These are phyloP conservation scores for Pycnomerus fuliginosus DNA, from an alignment of 2,888 invertebrate species.

Conservation along the genomic window DNA sequence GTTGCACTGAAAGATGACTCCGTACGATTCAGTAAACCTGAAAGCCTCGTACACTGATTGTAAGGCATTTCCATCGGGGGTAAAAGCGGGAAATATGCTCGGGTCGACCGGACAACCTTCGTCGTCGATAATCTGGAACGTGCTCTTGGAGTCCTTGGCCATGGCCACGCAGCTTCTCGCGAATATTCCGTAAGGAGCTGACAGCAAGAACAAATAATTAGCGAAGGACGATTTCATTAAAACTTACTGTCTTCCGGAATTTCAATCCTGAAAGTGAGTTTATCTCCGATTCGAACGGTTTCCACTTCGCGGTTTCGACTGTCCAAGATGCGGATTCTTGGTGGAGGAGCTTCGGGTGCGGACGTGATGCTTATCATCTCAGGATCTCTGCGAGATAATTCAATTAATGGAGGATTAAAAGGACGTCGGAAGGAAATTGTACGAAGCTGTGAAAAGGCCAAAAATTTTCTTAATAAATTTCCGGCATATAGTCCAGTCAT, in stretches of 20 bases:
- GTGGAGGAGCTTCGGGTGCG: conserved; percentile 92
- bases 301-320: conserved; percentile 85
- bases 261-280: conserved; percentile 92
- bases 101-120: conserved; percentile 94
- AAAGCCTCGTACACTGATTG: conserved; percentile 93
- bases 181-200: conserved; percentile 94
- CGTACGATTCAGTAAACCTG: conserved; percentile 93
- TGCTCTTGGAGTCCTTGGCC: conserved; percentile 95
- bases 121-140: conserved; percentile 94
- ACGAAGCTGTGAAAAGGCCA: too few relatives aligned
- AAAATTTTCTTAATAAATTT: too few relatives aligned
- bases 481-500: too few relatives aligned
- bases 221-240: neutral
- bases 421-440: too few relatives aligned
- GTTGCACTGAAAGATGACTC: conserved; percentile 96
- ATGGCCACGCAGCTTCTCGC: conserved; percentile 94
- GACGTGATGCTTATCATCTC: conserved; percentile 96
- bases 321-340: conserved; percentile 89
- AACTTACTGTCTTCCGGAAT: conserved; percentile 92
- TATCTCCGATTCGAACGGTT: conserved; percentile 92
- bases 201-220: conserved; percentile 28
- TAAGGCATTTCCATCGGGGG: conserved; percentile 85
- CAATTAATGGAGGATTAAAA: too few relatives aligned
- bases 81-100: conserved; percentile 90
- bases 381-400: conserved; percentile 81